Percentiles rank a stretch among this genome's conserved stretches.
Evolutionary conservation across 2,888 invertebrate species (phyloP).

Genomic region (Melanostoma mellinum): DNA sequence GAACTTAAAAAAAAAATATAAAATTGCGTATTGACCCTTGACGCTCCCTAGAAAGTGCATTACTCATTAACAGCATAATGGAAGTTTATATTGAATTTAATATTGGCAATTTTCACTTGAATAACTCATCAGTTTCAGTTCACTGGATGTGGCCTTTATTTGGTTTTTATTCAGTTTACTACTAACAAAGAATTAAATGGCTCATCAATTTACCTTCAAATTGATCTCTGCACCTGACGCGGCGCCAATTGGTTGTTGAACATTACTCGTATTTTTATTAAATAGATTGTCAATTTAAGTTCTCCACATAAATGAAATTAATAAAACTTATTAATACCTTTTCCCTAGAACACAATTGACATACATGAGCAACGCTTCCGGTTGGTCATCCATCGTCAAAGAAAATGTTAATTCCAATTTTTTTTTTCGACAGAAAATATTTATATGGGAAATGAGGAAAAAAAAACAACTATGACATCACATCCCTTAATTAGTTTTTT

Average conservation of each 20-base stretch:
- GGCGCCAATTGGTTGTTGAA: background rate
- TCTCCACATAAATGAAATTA: conserved; percentile 18
- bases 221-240: conserved; percentile 19
- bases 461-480: conserved; percentile 8
- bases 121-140: conserved; percentile 11
- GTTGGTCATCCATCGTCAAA: background rate
- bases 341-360: background rate
- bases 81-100: background rate
- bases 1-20: too few relatives aligned
- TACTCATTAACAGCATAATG: background rate
- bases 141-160: background rate
- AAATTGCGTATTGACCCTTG: too few relatives aligned
- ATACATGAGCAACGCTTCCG: too few relatives aligned
- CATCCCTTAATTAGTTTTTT: conserved; percentile 37
- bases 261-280: background rate
- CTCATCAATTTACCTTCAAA: conserved; percentile 9
- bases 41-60: too few relatives aligned
- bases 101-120: conserved; percentile 27
- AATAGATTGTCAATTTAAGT: conserved; percentile 5
- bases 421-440: background rate
- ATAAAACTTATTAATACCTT: conserved; percentile 24
- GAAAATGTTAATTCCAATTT: background rate
- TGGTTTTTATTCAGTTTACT: background rate
- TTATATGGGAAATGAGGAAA: conserved; percentile 6
- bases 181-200: conserved; percentile 27